Conservation (phyloP, 2,797 vertebrate species). For the Morus bassanus region DNA sequence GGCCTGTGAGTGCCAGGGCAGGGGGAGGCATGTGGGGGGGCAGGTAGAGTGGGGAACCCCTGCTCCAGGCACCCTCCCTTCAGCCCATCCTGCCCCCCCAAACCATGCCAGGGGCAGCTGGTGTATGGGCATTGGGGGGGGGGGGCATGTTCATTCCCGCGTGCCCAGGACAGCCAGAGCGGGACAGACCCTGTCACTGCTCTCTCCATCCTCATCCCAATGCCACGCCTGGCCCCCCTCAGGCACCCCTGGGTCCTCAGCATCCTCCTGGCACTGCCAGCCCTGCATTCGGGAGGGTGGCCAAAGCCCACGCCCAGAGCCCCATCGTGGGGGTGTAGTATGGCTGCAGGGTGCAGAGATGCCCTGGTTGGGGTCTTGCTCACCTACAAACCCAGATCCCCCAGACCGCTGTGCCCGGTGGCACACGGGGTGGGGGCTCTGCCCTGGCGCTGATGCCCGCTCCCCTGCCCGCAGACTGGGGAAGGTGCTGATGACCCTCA, state of each 20-base stretch:
- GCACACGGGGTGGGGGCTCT: neutral
- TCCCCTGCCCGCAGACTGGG: constrained; percentile 34
- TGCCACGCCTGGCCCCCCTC: fast-evolving
- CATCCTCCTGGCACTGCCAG: neutral
- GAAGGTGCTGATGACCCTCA: constrained; percentile 67
- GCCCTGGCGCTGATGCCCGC: neutral
- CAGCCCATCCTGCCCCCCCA: neutral
- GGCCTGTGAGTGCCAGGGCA: constrained; percentile 67
- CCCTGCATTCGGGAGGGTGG: neutral
- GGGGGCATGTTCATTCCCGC: neutral
- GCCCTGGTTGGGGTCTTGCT: neutral
- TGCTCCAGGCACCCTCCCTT: neutral
- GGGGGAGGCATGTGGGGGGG: neutral
- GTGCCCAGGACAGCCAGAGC: neutral
- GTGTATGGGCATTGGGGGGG: too few relatives aligned
- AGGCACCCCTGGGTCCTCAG: neutral
- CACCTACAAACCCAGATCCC: neutral
- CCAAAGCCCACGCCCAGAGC: neutral
- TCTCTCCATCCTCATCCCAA: neutral
- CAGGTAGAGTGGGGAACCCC: neutral
- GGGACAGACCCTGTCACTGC: fast-evolving
- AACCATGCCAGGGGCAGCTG: neutral
- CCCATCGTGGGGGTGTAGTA: fast-evolving
- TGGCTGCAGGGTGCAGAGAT: neutral
- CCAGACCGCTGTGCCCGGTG: neutral